These are phyloP conservation scores for Didymodactylos carnosus DNA, from an alignment of 2,888 invertebrate species.

Conservation along the genomic window DNA sequence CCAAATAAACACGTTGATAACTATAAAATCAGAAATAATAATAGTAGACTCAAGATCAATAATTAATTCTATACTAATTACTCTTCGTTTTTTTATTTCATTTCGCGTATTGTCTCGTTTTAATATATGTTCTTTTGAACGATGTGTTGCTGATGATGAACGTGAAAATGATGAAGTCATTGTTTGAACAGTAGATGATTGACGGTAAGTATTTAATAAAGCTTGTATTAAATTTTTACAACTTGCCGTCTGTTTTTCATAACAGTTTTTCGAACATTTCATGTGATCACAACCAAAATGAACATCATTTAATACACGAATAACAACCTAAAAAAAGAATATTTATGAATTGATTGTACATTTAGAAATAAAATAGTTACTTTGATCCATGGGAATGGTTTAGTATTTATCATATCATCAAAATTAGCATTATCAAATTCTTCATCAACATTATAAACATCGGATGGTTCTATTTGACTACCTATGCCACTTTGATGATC, in stretches of 20 bases:
- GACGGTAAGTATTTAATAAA: not conserved
- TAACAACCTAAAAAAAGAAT: no score
- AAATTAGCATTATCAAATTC: not conserved
- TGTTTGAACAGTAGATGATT: not conserved
- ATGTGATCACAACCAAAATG: not conserved
- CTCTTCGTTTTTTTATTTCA: not conserved
- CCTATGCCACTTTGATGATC: not conserved
- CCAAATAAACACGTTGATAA: not conserved
- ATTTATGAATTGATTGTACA: no score
- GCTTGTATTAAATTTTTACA: not conserved
- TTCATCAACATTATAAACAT: not conserved
- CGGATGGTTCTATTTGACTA: not conserved
- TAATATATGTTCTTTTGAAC: not conserved
- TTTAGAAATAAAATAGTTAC: not conserved
- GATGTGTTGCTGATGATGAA: not conserved
- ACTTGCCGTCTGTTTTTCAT: not conserved
- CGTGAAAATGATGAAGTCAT: not conserved
- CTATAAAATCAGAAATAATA: not conserved
- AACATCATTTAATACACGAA: no score
- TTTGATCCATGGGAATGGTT: not conserved
- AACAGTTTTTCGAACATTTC: not conserved
- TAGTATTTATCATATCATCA: not conserved
- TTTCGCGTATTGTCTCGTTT: not conserved
- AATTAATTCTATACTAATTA: not conserved
- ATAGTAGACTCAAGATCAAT: not conserved